phyloP scores from a whole-genome alignment of 1,140 invertebrate species.

The Saccostrea glomerata region DNA sequence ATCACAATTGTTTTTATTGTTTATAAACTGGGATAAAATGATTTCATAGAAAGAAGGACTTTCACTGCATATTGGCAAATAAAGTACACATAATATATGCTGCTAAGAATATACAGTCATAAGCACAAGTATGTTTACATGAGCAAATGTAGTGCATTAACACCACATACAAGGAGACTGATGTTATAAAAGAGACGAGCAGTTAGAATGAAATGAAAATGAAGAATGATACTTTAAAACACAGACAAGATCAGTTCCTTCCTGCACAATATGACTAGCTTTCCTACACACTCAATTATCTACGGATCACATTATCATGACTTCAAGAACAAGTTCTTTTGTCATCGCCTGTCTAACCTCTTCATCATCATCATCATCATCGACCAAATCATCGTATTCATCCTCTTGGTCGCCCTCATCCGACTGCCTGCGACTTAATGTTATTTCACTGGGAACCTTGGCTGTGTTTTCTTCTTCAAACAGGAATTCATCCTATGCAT shows the following conservation, averaged over 20 bases:
- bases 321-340: too few species aligned
- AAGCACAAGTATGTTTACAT: background rate
- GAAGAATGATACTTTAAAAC: background rate
- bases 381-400: conserved; percentile 22
- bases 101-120: too few species aligned
- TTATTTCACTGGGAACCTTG: conserved; percentile 48
- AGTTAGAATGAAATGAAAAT: conserved; percentile 26
- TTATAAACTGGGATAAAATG: too few species aligned
- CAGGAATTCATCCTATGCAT: conserved; percentile 42
- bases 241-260: background rate
- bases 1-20: too few species aligned
- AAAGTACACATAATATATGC: too few species aligned
- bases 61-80: too few species aligned
- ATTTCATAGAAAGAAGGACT: too few species aligned
- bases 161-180: background rate
- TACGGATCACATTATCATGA: background rate
- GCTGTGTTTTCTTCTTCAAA: conserved; percentile 41
- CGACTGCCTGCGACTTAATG: conserved; percentile 47
- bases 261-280: background rate
- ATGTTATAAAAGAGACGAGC: background rate
- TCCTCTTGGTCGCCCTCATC: conserved; percentile 37
- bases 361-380: conserved; percentile 24
- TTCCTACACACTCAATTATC: conserved; percentile 5
- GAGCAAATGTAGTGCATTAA: background rate
- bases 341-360: conserved; percentile 11